phyloP scores from a whole-genome alignment of 2,888 invertebrate species.

The Thera obeliscata region DNA sequence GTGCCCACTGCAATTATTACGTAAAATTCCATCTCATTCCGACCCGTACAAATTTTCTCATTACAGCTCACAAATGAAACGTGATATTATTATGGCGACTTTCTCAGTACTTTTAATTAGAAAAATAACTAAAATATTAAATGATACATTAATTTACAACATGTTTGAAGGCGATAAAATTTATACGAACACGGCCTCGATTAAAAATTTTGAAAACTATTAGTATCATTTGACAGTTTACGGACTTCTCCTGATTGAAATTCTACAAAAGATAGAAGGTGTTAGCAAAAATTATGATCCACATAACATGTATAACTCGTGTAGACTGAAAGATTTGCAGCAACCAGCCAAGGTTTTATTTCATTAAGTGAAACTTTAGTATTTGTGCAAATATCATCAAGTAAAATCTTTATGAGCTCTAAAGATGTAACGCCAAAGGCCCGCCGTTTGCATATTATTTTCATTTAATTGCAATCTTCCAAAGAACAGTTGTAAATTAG shows the following conservation, averaged over 20 bases:
- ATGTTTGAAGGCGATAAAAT: too few relatives aligned
- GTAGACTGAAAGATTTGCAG: not conserved
- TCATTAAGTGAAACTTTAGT: not conserved
- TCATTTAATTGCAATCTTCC: slow-evolving; percentile 29
- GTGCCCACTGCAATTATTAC: slow-evolving; percentile 74
- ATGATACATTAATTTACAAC: not conserved
- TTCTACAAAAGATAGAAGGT: too few relatives aligned
- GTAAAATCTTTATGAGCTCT: slow-evolving; percentile 15
- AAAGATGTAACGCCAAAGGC: slow-evolving; percentile 8
- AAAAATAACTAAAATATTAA: not conserved
- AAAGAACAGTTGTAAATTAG: slow-evolving; percentile 34
- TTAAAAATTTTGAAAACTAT: too few relatives aligned
- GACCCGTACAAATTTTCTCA: slow-evolving; percentile 48
- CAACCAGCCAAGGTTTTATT: not conserved
- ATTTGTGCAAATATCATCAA: slow-evolving; percentile 1
- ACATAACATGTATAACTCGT: too few relatives aligned
- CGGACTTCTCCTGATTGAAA: too few relatives aligned
- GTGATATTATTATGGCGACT: slow-evolving; percentile 13
- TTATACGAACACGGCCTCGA: too few relatives aligned
- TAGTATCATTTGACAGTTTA: too few relatives aligned
- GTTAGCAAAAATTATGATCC: too few relatives aligned
- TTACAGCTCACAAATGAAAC: slow-evolving; percentile 28
- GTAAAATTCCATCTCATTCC: slow-evolving; percentile 67
- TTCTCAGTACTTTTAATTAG: slow-evolving; percentile 19
- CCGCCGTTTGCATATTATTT: slow-evolving; percentile 17